Conservation (phyloP, 2,113 vertebrate species). For the Paramisgurnus dabryanus region DNA sequence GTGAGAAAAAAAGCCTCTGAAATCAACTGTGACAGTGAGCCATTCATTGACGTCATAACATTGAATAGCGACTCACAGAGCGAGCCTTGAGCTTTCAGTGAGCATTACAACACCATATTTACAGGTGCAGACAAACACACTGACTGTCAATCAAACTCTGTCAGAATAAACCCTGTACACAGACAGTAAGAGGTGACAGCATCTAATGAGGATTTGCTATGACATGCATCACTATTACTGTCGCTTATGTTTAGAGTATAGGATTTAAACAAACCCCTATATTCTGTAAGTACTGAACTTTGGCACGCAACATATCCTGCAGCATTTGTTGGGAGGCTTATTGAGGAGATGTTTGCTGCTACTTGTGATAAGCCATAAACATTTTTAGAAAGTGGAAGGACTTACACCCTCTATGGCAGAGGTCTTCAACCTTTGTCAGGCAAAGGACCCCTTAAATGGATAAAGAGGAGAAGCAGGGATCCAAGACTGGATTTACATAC, state of each 20-base stretch:
- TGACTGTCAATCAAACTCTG: constrained; percentile 1
- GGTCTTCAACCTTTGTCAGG: too few species aligned
- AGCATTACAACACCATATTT: not conserved
- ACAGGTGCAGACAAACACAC: not conserved
- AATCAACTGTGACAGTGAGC: not conserved
- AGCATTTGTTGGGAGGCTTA: too few species aligned
- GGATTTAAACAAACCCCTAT: too few species aligned
- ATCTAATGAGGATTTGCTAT: not conserved
- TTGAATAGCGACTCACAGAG: not conserved
- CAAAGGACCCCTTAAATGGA: too few species aligned
- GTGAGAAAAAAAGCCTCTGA: not conserved
- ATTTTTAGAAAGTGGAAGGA: too few species aligned
- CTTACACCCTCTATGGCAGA: too few species aligned
- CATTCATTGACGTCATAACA: not conserved
- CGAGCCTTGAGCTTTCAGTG: not conserved
- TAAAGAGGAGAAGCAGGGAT: too few species aligned
- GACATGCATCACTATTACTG: not conserved
- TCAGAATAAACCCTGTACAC: not conserved
- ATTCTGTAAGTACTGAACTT: too few species aligned
- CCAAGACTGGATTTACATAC: too few species aligned
- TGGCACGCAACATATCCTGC: too few species aligned
- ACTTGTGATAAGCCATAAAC: too few species aligned
- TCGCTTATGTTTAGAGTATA: not conserved
- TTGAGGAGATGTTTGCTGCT: too few species aligned
- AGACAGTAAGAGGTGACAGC: constrained; percentile 3